These are phyloP conservation scores for Stylophora pistillata DNA, from an alignment of 64 coral and sea anemone genomes.

Conservation along the genomic window DNA sequence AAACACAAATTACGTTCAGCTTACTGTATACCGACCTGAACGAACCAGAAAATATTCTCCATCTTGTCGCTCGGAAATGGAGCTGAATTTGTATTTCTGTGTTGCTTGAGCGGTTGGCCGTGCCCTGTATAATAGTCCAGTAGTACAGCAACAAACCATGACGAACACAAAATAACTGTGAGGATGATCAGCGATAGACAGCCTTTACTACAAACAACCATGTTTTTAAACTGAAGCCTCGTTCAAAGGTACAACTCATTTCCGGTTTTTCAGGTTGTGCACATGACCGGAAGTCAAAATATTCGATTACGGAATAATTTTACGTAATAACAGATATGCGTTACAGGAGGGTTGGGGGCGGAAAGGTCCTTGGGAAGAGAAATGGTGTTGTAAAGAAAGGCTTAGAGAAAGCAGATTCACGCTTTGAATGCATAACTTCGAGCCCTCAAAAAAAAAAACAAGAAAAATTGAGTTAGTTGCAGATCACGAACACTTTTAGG, in stretches of 20 bases:
- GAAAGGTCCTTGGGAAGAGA: too few species aligned
- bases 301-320: too few species aligned
- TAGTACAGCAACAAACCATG: conserved; percentile 85
- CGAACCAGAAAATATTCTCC: conserved; percentile 97
- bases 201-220: conserved; percentile 56
- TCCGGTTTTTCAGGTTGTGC: conserved; percentile 6
- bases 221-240: conserved; percentile 36
- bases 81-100: conserved; percentile 59
- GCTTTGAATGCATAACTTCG: too few species aligned
- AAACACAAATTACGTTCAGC: not conserved
- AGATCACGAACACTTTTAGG: too few species aligned
- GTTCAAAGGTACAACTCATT: not conserved
- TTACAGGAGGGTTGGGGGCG: too few species aligned
- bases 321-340: too few species aligned
- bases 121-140: conserved; percentile 92
- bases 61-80: conserved; percentile 89
- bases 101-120: conserved; percentile 58
- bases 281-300: not conserved
- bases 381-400: too few species aligned
- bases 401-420: too few species aligned
- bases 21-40: conserved; percentile 74
- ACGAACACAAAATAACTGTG: conserved; percentile 70
- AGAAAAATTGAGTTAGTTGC: too few species aligned
- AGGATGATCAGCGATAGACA: conserved; percentile 76
- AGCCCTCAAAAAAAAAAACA: too few species aligned